Base-by-base conservation (phyloP, 2,888 invertebrate species). In the Portevinia maculata region DNA sequence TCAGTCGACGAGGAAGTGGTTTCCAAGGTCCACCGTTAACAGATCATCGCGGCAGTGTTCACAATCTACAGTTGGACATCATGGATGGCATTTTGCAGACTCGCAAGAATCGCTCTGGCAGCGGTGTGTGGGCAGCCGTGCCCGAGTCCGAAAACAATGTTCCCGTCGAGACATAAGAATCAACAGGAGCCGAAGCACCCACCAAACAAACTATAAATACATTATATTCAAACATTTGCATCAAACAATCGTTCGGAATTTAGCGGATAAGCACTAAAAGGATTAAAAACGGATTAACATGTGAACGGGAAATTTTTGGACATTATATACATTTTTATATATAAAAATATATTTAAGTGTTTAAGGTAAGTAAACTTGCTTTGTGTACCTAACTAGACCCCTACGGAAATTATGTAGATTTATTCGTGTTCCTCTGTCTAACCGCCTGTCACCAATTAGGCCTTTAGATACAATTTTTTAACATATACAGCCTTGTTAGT, bases 31-130 rank as follows among this genome's bases (percentile, higher is more conserved):
- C 95, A 57, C 94, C 96, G 75, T 93, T 95, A 74, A 94, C 94
- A 78, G 94, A 94, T 87, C 92, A 94, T 78, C 90, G 93, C 53
- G 95, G 96, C 78, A 96, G 96, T 89, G 93, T 94, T 59, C 96
- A 96, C 89, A 96, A 96, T 88, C 92, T 96, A 34, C 96, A 96
- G 88, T 91, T 96, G 87, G 96, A 96, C 88, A 96, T 96, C 85
- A 96, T 96, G 96, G 96, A 96, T 87, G 96, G 96, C 86, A 96
- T 96, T 86, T 95, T 95, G 21, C 94, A 94, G 87, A 94, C 95
- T 21, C 93, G 95, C 76, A 96, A 96, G 92, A 93, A 95, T 4
- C 89, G 90, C 69, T 89, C 90, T 65, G 90, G 90, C 69, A 90
- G 90, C 21, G 94, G 95, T 71, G 94, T 96, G 92, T 96, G 96